Conservation (phyloP, 2,797 vertebrate species). For the Loriculus beryllinus region DNA sequence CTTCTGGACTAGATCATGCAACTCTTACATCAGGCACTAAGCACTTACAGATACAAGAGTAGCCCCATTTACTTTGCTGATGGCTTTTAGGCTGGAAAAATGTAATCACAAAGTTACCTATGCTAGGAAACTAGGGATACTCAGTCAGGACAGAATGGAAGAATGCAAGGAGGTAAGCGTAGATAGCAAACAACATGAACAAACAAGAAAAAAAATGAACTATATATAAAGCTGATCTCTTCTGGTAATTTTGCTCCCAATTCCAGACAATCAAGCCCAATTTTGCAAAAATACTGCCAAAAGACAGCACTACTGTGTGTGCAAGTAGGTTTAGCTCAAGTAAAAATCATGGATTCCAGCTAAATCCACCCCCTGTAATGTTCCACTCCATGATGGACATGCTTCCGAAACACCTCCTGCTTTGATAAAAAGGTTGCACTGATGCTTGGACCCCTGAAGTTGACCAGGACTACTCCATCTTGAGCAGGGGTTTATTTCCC, state of each 20-base stretch:
- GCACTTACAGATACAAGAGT: constrained; percentile 24
- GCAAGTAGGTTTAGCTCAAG: background rate
- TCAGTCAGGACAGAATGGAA: background rate
- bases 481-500: background rate
- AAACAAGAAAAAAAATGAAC: background rate
- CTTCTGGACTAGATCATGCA: constrained; percentile 44
- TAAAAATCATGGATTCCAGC: background rate
- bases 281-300: background rate
- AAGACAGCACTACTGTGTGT: background rate
- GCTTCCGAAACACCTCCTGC: background rate
- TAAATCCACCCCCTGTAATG: background rate
- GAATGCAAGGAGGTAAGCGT: background rate
- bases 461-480: background rate
- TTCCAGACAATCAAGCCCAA: background rate
- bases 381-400: background rate
- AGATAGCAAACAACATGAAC: background rate
- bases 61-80: constrained; percentile 1
- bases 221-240: background rate
- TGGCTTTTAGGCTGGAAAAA: constrained; percentile 42
- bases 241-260: background rate
- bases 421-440: background rate
- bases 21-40: constrained; percentile 35
- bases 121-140: background rate
- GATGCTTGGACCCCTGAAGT: background rate
- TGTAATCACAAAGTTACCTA: background rate